Evolutionary conservation across 1,140 invertebrate genomes (phyloP).

Genomic region (Macrostomum lignano): DNA sequence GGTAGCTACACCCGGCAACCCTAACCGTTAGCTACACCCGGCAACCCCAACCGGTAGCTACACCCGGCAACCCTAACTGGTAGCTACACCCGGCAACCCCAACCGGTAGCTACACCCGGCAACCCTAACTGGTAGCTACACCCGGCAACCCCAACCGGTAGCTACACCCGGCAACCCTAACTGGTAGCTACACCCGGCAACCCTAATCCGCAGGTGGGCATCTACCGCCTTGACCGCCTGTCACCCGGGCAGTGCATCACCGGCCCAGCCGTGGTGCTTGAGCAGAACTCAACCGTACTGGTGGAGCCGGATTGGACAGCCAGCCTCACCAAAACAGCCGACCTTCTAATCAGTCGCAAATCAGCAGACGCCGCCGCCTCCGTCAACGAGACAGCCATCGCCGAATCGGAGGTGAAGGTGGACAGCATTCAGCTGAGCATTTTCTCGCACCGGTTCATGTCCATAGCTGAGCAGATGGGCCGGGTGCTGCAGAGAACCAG

Average conservation of each 20-base stretch:
- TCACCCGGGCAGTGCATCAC: slow-evolving; percentile 38
- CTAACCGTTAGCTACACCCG: too few relatives aligned
- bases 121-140: too few relatives aligned
- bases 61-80: too few relatives aligned
- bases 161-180: too few relatives aligned
- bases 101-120: too few relatives aligned
- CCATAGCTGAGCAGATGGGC: slow-evolving; percentile 97
- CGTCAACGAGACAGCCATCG: slow-evolving; percentile 34
- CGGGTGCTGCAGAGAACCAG: slow-evolving; percentile 70
- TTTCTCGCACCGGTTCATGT: slow-evolving; percentile 96
- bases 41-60: too few relatives aligned
- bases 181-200: too few relatives aligned
- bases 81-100: too few relatives aligned
- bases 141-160: too few relatives aligned
- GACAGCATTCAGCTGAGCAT: slow-evolving; percentile 85
- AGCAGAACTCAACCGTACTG: slow-evolving; percentile 57
- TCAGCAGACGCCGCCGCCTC: slow-evolving; percentile 34
- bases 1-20: too few relatives aligned
- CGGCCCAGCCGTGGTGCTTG: slow-evolving; percentile 80
- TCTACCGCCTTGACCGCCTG: slow-evolving; percentile 47
- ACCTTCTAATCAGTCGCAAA: slow-evolving; percentile 9
- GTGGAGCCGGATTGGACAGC: slow-evolving; percentile 45
- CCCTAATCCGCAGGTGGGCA: too few relatives aligned
- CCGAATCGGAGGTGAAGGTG: too few relatives aligned
- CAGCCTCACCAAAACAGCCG: slow-evolving; percentile 21